Evolutionary conservation across 2,113 vertebrate genomes (phyloP).

Genomic region (Upupa epops): DNA sequence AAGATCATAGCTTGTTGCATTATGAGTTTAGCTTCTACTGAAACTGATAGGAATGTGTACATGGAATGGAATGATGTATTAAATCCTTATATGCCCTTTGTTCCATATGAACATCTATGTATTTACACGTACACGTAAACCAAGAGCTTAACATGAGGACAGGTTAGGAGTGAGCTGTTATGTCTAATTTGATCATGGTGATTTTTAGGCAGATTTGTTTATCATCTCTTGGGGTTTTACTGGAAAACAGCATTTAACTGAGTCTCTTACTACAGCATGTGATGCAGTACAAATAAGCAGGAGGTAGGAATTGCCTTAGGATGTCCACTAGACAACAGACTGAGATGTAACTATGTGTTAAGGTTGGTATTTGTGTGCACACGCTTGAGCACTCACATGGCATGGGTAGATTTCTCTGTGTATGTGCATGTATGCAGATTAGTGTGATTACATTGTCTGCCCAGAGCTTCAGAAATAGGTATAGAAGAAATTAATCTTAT

Average conservation of each 20-base stretch:
- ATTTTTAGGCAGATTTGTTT: neutral
- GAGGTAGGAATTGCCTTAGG: neutral
- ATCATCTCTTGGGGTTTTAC: neutral
- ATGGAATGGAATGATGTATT: neutral
- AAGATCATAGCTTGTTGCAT: neutral
- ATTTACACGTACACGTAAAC: neutral
- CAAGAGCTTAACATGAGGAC: neutral
- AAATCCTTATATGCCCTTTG: neutral
- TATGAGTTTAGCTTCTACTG: neutral
- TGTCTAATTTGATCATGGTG: accelerated
- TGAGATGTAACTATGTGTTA: neutral
- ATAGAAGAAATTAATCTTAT: neutral
- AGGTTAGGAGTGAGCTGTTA: neutral
- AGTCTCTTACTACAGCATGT: neutral
- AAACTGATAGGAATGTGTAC: neutral
- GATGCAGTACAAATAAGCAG: neutral
- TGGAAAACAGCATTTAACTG: neutral
- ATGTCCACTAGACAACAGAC: neutral
- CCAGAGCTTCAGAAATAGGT: neutral
- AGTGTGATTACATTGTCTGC: too few relatives aligned
- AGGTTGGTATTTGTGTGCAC: neutral
- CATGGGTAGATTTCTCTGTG: neutral
- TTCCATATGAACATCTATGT: neutral
- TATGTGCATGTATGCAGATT: neutral
- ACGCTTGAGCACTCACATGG: accelerated